phyloP scores from a whole-genome alignment of 2,797 vertebrate genomes.

The Monodelphis domestica region DNA sequence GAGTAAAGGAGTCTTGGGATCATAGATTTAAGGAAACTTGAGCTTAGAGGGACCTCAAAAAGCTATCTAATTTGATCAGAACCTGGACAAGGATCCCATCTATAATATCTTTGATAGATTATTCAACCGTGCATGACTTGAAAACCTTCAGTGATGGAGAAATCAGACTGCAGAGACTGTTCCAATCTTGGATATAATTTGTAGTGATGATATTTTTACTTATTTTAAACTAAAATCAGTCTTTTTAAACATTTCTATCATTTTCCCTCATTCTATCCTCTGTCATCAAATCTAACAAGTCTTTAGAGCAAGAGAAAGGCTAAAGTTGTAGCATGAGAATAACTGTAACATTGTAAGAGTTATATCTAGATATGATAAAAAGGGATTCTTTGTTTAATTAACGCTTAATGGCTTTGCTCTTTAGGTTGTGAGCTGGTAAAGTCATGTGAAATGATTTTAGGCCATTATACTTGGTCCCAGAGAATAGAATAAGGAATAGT shows the following conservation, averaged over 20 bases:
- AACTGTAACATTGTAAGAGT: background rate
- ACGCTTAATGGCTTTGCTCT: background rate
- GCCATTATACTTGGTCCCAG: background rate
- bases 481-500: background rate
- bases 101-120: background rate
- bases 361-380: background rate
- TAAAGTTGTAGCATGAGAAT: background rate
- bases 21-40: background rate
- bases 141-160: background rate
- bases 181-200: background rate
- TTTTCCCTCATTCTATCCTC: background rate
- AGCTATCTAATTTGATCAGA: background rate
- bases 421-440: background rate
- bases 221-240: background rate
- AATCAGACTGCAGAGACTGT: background rate
- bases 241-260: background rate
- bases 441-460: background rate
- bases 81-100: background rate
- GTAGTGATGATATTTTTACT: background rate
- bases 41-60: background rate
- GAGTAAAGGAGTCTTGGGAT: background rate
- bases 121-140: background rate
- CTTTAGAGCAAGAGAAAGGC: background rate
- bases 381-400: background rate
- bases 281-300: background rate